Conservation (phyloP, 1,140 invertebrate species). For the Laodelphax striatellus region DNA sequence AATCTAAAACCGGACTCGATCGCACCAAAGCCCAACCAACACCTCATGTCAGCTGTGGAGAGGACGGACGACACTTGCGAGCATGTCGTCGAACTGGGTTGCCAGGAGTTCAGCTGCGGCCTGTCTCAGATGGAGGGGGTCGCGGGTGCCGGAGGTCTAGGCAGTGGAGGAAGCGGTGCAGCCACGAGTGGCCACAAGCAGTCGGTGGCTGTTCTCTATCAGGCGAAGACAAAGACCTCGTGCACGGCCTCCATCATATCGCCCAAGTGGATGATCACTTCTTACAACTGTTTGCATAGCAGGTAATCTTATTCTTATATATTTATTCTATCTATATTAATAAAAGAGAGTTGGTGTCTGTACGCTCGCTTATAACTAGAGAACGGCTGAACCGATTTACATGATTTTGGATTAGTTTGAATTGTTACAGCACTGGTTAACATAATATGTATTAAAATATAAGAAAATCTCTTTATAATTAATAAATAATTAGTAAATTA, state of each 20-base stretch:
- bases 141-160: constrained; percentile 29
- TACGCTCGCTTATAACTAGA: no score
- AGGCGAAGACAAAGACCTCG: constrained; percentile 36
- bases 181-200: constrained; percentile 41
- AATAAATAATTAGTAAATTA: no score
- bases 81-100: constrained; percentile 39
- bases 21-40: constrained; percentile 19
- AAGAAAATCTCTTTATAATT: no score
- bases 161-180: constrained; percentile 37
- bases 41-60: constrained; percentile 33
- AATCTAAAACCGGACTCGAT: constrained; percentile 29
- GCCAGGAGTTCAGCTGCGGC: constrained; percentile 33
- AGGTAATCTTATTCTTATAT: no score
- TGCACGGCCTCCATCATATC: constrained; percentile 46
- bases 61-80: constrained; percentile 30
- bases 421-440: no score
- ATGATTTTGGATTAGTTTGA: no score
- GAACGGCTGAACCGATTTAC: no score
- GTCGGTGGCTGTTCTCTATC: constrained; percentile 40
- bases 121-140: neutral
- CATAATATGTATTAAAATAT: no score
- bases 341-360: no score
- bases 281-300: constrained; percentile 41
- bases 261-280: constrained; percentile 42
- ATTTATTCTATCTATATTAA: no score